phyloP scores from a whole-genome alignment of 2,797 vertebrate genomes.

The Champsocephalus gunnari region DNA sequence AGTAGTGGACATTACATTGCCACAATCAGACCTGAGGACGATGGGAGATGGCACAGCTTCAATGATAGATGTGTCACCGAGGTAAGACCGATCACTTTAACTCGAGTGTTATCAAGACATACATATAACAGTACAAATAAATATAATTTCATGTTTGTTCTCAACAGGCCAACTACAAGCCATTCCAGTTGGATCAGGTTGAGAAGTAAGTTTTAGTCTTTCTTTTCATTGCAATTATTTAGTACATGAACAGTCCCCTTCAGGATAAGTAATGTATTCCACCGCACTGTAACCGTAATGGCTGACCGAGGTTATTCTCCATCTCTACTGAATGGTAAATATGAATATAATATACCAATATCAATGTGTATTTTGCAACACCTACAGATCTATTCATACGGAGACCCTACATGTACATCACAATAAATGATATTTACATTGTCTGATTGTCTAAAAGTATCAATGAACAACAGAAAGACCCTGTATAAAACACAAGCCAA shows the following conservation, averaged over 20 bases:
- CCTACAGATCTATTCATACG: background rate
- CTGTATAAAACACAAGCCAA: background rate
- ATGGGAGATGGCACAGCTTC: constrained; percentile 70
- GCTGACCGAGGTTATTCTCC: too few relatives aligned
- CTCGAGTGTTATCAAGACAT: rapidly evolving
- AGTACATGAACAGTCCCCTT: too few relatives aligned
- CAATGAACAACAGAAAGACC: too few relatives aligned
- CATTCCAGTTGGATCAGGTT: background rate
- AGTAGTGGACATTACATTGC: constrained; percentile 76
- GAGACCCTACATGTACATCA: too few relatives aligned
- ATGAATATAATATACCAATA: background rate
- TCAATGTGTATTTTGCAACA: background rate
- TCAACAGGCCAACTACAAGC: background rate
- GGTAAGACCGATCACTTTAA: constrained; percentile 64
- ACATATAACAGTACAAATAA: background rate
- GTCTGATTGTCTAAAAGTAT: too few relatives aligned
- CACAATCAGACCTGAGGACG: constrained; percentile 56
- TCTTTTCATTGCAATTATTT: too few relatives aligned
- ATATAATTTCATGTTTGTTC: background rate
- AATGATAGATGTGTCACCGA: constrained; percentile 40
- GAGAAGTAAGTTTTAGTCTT: too few relatives aligned
- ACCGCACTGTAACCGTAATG: too few relatives aligned
- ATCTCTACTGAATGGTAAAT: background rate
- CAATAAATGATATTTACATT: too few relatives aligned
- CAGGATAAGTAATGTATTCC: too few relatives aligned